Conservation (phyloP, 2,113 vertebrate species). For the Prinia subflava region DNA sequence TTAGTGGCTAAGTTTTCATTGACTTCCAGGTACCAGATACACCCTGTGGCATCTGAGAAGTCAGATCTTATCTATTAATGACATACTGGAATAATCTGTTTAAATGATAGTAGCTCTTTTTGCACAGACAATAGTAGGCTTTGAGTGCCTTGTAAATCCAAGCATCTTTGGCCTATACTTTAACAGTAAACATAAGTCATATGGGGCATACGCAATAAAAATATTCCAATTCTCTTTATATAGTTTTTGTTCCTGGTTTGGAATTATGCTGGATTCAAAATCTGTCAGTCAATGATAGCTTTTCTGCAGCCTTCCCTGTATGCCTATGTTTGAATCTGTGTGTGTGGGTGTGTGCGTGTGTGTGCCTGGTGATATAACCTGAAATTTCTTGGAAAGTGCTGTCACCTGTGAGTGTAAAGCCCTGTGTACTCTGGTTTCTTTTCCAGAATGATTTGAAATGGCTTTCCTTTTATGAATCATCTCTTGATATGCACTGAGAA, state of each 20-base stretch:
- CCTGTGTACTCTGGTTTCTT: not conserved
- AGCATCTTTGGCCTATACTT: not conserved
- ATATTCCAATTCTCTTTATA: not conserved
- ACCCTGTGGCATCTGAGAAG: not conserved
- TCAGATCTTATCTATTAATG: not conserved
- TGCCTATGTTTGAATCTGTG: not conserved
- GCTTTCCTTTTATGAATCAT: not conserved
- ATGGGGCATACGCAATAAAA: not conserved
- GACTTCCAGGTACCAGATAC: not conserved
- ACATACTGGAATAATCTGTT: not conserved
- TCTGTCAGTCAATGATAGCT: not conserved
- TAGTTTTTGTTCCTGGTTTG: not conserved
- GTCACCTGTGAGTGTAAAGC: not conserved
- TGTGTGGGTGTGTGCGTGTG: not conserved
- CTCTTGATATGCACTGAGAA: not conserved
- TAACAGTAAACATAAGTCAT: not conserved
- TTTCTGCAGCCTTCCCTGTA: not conserved
- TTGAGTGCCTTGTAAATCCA: not conserved
- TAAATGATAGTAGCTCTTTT: not conserved
- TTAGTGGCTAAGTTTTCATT: not conserved
- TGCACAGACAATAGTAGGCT: not conserved
- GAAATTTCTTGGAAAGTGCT: not conserved
- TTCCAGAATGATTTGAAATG: not conserved
- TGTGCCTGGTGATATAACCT: not conserved
- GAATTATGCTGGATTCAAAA: not conserved